These are phyloP conservation scores for Gorsachius goisagi DNA, from an alignment of 2,113 vertebrate genomes.

Conservation along the genomic window DNA sequence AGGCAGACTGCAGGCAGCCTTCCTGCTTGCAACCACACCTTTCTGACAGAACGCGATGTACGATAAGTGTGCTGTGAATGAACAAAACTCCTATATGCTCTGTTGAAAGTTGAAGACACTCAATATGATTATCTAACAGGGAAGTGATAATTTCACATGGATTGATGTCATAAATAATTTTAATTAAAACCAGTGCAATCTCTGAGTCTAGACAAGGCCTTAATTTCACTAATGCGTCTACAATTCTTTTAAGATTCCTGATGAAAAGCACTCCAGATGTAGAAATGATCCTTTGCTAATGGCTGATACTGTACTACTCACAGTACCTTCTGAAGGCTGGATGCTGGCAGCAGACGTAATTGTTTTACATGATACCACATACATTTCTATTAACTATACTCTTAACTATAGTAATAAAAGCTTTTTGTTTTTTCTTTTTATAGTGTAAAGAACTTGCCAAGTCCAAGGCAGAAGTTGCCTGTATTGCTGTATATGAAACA, in stretches of 20 bases:
- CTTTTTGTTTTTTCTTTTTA: constrained; percentile 38
- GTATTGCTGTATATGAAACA: constrained; percentile 78
- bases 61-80: background rate
- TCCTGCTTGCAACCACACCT: background rate
- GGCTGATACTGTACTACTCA: background rate
- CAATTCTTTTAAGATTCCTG: background rate
- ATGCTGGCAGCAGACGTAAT: background rate
- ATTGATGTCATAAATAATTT: background rate
- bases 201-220: background rate
- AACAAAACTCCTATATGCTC: background rate
- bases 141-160: background rate
- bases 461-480: constrained; percentile 82
- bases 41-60: background rate
- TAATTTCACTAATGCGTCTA: background rate
- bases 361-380: background rate
- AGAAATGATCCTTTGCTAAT: background rate
- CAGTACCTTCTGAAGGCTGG: background rate
- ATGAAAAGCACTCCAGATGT: background rate
- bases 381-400: background rate
- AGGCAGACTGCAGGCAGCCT: background rate
- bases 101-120: background rate
- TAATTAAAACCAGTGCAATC: background rate
- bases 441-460: constrained; percentile 83
- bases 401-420: background rate
- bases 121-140: background rate